Conservation (phyloP, 2,888 invertebrate species). For the Microctonus brassicae region DNA sequence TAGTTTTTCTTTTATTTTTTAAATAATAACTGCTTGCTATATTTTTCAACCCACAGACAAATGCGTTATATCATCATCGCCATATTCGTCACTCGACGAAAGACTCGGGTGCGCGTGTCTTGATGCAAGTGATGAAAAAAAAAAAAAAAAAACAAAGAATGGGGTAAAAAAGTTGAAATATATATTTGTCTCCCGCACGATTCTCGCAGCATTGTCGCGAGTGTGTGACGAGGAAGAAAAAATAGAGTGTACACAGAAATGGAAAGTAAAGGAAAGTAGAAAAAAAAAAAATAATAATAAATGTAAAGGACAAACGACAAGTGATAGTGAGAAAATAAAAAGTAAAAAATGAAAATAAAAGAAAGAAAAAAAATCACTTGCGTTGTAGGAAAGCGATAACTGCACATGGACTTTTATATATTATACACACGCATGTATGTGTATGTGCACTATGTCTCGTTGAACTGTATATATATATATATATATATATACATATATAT, state of each 20-base stretch:
- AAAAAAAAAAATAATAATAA: constrained; percentile 3
- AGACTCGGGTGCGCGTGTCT: too few relatives aligned
- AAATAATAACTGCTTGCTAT: neutral
- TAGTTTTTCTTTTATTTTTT: neutral
- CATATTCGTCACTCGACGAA: too few relatives aligned
- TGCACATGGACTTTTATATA: constrained; percentile 1
- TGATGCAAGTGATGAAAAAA: too few relatives aligned
- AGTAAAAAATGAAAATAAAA: neutral
- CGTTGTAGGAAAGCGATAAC: neutral
- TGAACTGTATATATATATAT: neutral
- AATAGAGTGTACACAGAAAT: neutral
- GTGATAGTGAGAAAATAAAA: neutral
- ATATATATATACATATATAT: too few relatives aligned
- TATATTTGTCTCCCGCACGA: neutral
- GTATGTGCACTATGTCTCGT: constrained; percentile 19
- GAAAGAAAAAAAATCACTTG: constrained; percentile 19
- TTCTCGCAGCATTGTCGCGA: neutral
- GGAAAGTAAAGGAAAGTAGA: neutral
- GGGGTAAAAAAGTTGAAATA: too few relatives aligned
- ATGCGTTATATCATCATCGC: too few relatives aligned
- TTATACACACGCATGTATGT: constrained; percentile 4
- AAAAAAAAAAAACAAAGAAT: too few relatives aligned
- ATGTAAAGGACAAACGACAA: neutral
- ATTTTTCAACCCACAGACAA: neutral
- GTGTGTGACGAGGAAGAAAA: neutral